phyloP scores from a whole-genome alignment of 2,113 vertebrate species.

The Amia ocellicauda region DNA sequence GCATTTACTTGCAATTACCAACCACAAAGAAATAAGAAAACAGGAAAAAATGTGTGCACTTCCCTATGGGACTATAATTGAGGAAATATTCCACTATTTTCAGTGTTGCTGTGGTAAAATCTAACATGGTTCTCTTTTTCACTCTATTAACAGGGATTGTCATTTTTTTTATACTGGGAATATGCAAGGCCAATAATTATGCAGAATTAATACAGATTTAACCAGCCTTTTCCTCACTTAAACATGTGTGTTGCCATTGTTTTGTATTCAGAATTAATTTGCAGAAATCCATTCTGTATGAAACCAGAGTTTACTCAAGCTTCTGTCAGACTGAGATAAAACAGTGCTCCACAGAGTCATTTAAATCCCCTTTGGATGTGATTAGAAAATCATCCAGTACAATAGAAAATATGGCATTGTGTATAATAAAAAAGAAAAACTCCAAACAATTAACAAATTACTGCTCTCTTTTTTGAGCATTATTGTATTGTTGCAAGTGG shows the following conservation, averaged over 20 bases:
- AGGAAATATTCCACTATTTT: constrained; percentile 37
- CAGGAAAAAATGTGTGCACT: constrained; percentile 27
- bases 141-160: constrained; percentile 28
- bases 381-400: constrained; percentile 27
- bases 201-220: constrained; percentile 16
- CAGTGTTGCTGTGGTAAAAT: constrained; percentile 35
- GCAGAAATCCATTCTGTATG: constrained; percentile 20
- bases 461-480: constrained; percentile 5
- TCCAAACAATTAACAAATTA: constrained; percentile 14
- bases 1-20: constrained; percentile 47
- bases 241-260: constrained; percentile 26
- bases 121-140: constrained; percentile 31
- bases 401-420: background rate
- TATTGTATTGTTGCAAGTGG: constrained; percentile 11
- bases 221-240: constrained; percentile 22
- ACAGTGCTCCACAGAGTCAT: constrained; percentile 1
- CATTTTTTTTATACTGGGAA: constrained; percentile 28
- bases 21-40: constrained; percentile 44
- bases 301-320: constrained; percentile 19
- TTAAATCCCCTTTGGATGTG: constrained; percentile 15
- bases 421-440: constrained; percentile 8
- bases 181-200: constrained; percentile 26
- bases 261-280: constrained; percentile 24
- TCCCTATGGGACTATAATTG: constrained; percentile 23
- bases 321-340: constrained; percentile 37